A percentile compares a stretch with the other conserved stretches of the same genome.
These are phyloP conservation scores for Ectemnius continuus DNA, from an alignment of 2,888 invertebrate genomes.

Conservation along the genomic window DNA sequence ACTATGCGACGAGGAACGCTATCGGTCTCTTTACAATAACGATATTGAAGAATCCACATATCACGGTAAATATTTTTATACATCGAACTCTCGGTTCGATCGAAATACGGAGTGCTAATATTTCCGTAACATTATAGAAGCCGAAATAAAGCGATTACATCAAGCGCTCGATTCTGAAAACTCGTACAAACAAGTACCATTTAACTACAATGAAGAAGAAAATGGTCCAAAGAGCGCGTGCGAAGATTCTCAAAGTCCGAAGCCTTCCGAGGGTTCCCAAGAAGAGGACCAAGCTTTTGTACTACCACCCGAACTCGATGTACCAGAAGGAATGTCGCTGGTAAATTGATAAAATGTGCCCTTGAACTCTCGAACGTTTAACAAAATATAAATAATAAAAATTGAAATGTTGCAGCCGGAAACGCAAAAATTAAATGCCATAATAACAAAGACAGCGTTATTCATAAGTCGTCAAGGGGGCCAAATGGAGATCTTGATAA, in stretches of 20 bases:
- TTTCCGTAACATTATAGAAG: slow-evolving; percentile 83
- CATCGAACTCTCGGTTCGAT: neutral
- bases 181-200: slow-evolving; percentile 86
- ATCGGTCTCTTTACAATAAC: slow-evolving; percentile 91
- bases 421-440: slow-evolving; percentile 91
- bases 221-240: slow-evolving; percentile 78
- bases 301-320: slow-evolving; percentile 85
- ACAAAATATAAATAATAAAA: neutral
- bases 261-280: slow-evolving; percentile 77
- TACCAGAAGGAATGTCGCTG: slow-evolving; percentile 87
- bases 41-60: slow-evolving; percentile 93
- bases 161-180: slow-evolving; percentile 82
- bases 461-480: slow-evolving; percentile 94
- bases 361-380: neutral
- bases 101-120: neutral
- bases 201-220: slow-evolving; percentile 84
- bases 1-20: slow-evolving; percentile 96
- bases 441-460: slow-evolving; percentile 96
- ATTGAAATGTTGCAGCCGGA: slow-evolving; percentile 83
- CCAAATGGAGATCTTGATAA: slow-evolving; percentile 99
- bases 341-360: slow-evolving; percentile 78
- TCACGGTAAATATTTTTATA: slow-evolving; percentile 82
- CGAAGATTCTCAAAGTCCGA: slow-evolving; percentile 76
- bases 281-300: slow-evolving; percentile 87
- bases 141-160: slow-evolving; percentile 92